Conservation (phyloP, 2,113 vertebrate species). For the Procavia capensis region DNA sequence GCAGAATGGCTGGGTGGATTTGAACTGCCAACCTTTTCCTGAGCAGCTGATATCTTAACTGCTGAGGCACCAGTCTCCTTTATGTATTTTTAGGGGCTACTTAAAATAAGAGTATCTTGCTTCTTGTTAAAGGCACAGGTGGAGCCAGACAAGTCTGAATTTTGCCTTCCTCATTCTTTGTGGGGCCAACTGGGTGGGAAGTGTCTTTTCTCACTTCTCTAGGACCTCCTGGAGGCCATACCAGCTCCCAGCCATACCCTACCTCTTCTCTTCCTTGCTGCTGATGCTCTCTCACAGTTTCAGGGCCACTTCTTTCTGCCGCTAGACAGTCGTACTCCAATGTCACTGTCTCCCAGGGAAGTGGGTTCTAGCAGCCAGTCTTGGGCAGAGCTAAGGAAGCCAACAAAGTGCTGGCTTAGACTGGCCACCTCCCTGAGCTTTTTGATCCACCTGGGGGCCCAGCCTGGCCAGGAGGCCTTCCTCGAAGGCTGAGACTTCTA, state of each 20-base stretch:
- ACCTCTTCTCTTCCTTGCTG: background rate
- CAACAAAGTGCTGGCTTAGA: background rate
- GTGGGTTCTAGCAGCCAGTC: background rate
- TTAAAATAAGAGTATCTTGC: background rate
- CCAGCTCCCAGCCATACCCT: no score
- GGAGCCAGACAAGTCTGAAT: background rate
- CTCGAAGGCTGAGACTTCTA: background rate
- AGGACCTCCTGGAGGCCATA: background rate
- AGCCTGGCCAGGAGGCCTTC: background rate
- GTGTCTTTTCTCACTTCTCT: background rate
- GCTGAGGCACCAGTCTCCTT: no score
- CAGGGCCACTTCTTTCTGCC: background rate
- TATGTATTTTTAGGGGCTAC: slow-evolving; percentile 26
- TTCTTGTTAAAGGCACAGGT: background rate
- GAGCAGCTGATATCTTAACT: background rate
- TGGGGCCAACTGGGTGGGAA: no score
- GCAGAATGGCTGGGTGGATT: background rate
- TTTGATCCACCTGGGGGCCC: background rate
- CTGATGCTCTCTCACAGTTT: background rate
- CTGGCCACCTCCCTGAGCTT: no score
- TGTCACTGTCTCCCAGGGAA: background rate
- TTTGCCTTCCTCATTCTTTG: background rate
- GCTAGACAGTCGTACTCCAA: background rate
- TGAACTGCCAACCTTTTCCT: background rate
- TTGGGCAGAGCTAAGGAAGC: background rate